Evolutionary conservation across 2,797 vertebrate species (phyloP).

Genomic region (Spatula versicolor): DNA sequence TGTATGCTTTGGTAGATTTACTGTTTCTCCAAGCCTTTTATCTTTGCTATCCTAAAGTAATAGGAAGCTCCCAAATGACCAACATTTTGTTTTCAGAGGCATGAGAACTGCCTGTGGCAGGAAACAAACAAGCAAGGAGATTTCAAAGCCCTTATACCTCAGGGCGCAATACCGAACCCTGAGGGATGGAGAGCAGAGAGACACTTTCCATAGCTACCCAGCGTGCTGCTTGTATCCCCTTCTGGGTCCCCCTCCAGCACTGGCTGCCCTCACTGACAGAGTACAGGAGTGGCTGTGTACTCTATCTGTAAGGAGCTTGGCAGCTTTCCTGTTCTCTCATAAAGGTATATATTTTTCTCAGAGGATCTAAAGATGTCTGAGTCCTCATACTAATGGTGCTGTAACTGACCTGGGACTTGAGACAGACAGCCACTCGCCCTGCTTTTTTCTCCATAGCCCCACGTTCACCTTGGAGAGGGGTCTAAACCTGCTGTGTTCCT

Average conservation of each 20-base stretch:
- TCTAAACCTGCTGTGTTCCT: not conserved
- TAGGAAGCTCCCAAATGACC: slow-evolving; percentile 46
- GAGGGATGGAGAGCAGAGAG: not conserved
- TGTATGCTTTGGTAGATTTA: slow-evolving; percentile 26
- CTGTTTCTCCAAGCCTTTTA: slow-evolving; percentile 41
- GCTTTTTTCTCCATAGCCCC: not conserved
- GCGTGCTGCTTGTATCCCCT: not conserved
- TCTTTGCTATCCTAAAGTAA: slow-evolving; percentile 53
- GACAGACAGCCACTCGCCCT: fast-evolving
- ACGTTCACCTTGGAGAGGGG: not conserved
- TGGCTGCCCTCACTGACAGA: not conserved
- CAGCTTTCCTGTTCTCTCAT: slow-evolving; percentile 19
- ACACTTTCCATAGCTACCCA: not conserved
- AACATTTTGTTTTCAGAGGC: slow-evolving; percentile 45
- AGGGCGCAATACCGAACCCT: not conserved
- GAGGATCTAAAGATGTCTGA: not conserved
- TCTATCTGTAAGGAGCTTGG: slow-evolving; percentile 1
- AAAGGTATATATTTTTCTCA: not conserved
- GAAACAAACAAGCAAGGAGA: slow-evolving; percentile 43
- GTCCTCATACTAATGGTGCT: not conserved
- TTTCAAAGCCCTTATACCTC: slow-evolving; percentile 1
- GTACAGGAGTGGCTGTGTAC: not conserved
- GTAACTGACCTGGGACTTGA: not conserved
- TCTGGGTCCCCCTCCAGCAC: not conserved
- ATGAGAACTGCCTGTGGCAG: slow-evolving; percentile 22